Base-by-base conservation (phyloP, 2,797 vertebrate species). In the Halcyon leucocephala region DNA sequence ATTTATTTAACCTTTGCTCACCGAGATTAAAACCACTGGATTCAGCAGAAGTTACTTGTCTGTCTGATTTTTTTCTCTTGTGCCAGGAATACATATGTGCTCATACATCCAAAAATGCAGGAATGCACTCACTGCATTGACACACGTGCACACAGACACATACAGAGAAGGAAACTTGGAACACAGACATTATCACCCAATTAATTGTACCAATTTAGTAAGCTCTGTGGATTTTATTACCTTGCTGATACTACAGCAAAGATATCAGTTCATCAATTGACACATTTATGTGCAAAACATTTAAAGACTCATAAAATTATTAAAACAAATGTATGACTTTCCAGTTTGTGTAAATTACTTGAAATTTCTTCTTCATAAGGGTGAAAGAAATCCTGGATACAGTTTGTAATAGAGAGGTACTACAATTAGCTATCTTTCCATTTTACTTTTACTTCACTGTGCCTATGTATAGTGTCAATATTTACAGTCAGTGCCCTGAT, bases 401-500 rank as follows among this genome's bases (percentile, higher is more conserved):
- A 60, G 8, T 66, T 78, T 87, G 33, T 22, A 74, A 35, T 51
- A 42, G 16, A 81, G 57, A 89, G 41, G 13, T 71, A 55, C 24
- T 86, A n/a, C 29, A 41, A 70, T 79, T 28, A n/a, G 4, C 48
- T 81, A 3, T 55, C 26, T 84, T 61, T 78, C 25, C 4, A 6
- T 88, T 79, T 90, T 29, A 33, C 33, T 71, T 77, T 77, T 70
- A 52, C 86, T 86, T 71, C 55, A 21, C 90, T 89, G 79, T 91
- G 93, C 76, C 93, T 96, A 26, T 74, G 73, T 67, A 14, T 48
- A 39, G 76, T 85, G 91, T 86, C 84, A 96, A 90, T 87, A 55
- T 80, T 94, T 96, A 90, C 41, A n/a, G 26, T 26, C 86, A 93
- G 82, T 89, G 82, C 61, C 83, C 74, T 93, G 66, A 91, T 91